Base-by-base conservation (phyloP, 2,797 vertebrate species). In the Macropus fuliginosus region DNA sequence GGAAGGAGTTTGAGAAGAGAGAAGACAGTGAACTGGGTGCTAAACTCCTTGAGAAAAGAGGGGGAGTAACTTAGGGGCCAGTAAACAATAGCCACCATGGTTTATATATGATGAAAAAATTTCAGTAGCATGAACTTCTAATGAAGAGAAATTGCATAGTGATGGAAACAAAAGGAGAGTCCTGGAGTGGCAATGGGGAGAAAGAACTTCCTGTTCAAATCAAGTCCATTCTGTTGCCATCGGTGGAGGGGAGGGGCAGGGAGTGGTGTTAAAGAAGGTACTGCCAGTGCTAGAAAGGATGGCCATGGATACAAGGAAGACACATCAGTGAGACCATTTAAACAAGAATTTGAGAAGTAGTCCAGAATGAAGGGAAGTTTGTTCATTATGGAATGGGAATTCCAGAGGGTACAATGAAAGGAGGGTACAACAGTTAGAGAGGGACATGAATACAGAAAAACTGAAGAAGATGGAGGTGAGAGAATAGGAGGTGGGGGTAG, bases 231-330 rank as follows among this genome's bases (percentile, higher is more conserved):
- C 34, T n/a, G 14, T n/a, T n/a, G 62, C 9, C 9, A 2, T 29
- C 0, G 34, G 31, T 8, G 6, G 6, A 9, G 8, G 24, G 56
- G 8, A 29, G 27, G 27, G 6, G 6, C 0, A 8, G 52, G 6
- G 52, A 10, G 21, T 57, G 56, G 56, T 57, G 14, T 66, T 74
- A 40, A 74, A 40, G n/a, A 74, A 74, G 31, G 34, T 18, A 66
- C 5, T 74, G 16, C n/a, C n/a, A 40, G n/a, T 40, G 16, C 34
- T 40, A 9, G 66, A 9, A 74, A 74, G 16, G 66, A 74, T 40
- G 6, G 18, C 16, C 16, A 40, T 21, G n/a, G 18, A 40, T 40
- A 74, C n/a, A 74, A 18, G 66, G 18, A 40, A 40, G n/a, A 40
- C 14, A 74, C 5, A 18, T n/a, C 62, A 66, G 34, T 66, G 62